phyloP scores from a whole-genome alignment of 2,113 vertebrate species.

The Nibea albiflora region DNA sequence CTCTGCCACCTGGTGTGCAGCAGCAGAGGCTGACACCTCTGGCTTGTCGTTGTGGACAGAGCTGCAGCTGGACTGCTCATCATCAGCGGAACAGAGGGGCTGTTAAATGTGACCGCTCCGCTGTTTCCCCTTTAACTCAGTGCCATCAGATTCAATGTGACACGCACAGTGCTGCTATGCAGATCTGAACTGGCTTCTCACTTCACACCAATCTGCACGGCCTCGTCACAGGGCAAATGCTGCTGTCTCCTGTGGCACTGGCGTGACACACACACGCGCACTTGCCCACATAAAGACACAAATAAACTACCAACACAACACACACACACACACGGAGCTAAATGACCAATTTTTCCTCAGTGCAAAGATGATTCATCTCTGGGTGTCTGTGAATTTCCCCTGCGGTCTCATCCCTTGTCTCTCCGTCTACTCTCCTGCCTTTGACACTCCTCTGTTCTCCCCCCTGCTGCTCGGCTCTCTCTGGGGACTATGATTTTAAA shows the following conservation, averaged over 20 bases:
- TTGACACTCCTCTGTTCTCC: slow-evolving; percentile 20
- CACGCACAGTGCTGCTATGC: slow-evolving; percentile 66
- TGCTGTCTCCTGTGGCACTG: slow-evolving; percentile 71
- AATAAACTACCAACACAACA: slow-evolving; percentile 20
- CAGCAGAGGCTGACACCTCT: slow-evolving; percentile 22
- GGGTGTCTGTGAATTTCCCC: slow-evolving; percentile 50
- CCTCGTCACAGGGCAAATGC: slow-evolving; percentile 76
- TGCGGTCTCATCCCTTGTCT: slow-evolving; percentile 34
- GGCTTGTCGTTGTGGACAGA: slow-evolving; percentile 19
- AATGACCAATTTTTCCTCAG: slow-evolving; percentile 50
- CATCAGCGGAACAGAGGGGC: slow-evolving; percentile 56
- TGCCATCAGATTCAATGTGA: slow-evolving; percentile 76
- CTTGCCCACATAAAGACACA: slow-evolving; percentile 24
- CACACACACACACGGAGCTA: slow-evolving; percentile 38
- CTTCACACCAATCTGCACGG: slow-evolving; percentile 78
- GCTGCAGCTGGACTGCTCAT: slow-evolving; percentile 34
- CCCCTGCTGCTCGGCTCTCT: slow-evolving; percentile 12
- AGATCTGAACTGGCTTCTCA: slow-evolving; percentile 77
- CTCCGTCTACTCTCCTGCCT: slow-evolving; percentile 29
- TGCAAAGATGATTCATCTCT: slow-evolving; percentile 51
- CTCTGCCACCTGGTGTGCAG: not conserved
- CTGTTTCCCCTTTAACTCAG: slow-evolving; percentile 69
- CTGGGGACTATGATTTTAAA: slow-evolving; percentile 38
- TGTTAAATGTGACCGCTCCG: slow-evolving; percentile 63
- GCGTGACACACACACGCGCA: slow-evolving; percentile 38